Base-by-base conservation (phyloP, 2,113 vertebrate genomes). In the Forbesichthys agassizii region DNA sequence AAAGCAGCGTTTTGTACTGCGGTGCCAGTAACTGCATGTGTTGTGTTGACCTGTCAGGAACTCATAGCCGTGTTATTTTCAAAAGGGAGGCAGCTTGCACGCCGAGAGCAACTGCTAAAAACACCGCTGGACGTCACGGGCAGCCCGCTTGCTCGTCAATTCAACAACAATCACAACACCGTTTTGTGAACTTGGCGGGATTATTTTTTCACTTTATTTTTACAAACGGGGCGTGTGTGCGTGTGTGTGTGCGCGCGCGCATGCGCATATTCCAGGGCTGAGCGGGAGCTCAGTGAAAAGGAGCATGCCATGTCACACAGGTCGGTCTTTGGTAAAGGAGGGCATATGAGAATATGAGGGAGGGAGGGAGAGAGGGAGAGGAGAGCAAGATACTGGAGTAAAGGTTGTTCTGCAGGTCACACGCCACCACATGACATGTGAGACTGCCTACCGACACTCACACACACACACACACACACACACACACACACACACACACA, bases 371-470 rank as follows among this genome's bases (percentile, higher is more conserved):
- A 52, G 54, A 56, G 54, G 16, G 13, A 16, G 55, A 52, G 58
- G 33, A 51, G 62, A 72, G 80, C 58, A 63, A 60, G 52, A 69
- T 64, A 75, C 66, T 77, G 62, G 71, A 78, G 78, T 78, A 81
- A 82, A 83, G 84, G 80, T 90, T 80, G 81, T 77, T 89, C 71
- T 79, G 73, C 69, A 82, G 88, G 88, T 89, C 89, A 83, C 68
- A 5, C 56, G 73, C 73, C 83, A 86, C 73, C 83, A 86, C 86
- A 91, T 91, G 91, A 92, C 88, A 91, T 81, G 78, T 68, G 74
- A 87, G 86, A 86, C 81, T 88, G 82, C 87, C 83, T 83, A 83
- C 88, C 82, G 80, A 87, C 84, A 78, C 72, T 72, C 84, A 70
- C 68, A 27, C 27, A 27, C 27, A 27, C 27, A 73, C 56, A 69